A percentile compares a stretch with the other conserved stretches of the same genome.
These are phyloP conservation scores for Nomada fucata DNA, from an alignment of 2,888 invertebrate species.

Conservation along the genomic window DNA sequence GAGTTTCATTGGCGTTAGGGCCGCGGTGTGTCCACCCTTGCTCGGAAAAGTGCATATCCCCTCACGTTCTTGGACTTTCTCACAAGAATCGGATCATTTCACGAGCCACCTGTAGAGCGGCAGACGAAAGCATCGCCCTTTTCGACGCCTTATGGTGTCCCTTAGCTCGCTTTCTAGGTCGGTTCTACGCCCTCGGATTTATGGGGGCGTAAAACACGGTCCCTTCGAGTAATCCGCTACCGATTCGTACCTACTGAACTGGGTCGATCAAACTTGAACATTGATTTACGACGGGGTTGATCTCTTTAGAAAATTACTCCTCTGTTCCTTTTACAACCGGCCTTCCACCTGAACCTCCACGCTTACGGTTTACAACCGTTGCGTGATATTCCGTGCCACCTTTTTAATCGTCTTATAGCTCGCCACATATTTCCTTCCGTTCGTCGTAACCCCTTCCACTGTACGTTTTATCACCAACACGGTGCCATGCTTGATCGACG, in stretches of 20 bases:
- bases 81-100: slow-evolving; percentile 73
- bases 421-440: background rate
- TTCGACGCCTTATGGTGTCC: slow-evolving; percentile 62
- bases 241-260: slow-evolving; percentile 41
- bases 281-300: background rate
- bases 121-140: slow-evolving; percentile 62
- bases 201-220: slow-evolving; percentile 51
- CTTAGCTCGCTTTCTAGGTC: slow-evolving; percentile 45
- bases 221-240: slow-evolving; percentile 16
- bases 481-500: too few relatives aligned
- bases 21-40: slow-evolving; percentile 44
- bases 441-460: too few relatives aligned
- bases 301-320: background rate
- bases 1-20: slow-evolving; percentile 21
- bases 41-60: slow-evolving; percentile 57
- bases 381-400: too few relatives aligned
- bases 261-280: slow-evolving; percentile 27
- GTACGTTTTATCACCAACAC: too few relatives aligned
- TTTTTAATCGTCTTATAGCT: background rate
- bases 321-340: background rate
- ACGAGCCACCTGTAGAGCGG: slow-evolving; percentile 77
- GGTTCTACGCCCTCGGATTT: slow-evolving; percentile 39
- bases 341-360: background rate
- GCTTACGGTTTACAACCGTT: too few relatives aligned
- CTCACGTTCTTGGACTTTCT: slow-evolving; percentile 70